Percentiles rank a stretch among this genome's conserved stretches.
These are phyloP conservation scores for Autographa gamma DNA, from an alignment of 2,888 invertebrate genomes.

Conservation along the genomic window DNA sequence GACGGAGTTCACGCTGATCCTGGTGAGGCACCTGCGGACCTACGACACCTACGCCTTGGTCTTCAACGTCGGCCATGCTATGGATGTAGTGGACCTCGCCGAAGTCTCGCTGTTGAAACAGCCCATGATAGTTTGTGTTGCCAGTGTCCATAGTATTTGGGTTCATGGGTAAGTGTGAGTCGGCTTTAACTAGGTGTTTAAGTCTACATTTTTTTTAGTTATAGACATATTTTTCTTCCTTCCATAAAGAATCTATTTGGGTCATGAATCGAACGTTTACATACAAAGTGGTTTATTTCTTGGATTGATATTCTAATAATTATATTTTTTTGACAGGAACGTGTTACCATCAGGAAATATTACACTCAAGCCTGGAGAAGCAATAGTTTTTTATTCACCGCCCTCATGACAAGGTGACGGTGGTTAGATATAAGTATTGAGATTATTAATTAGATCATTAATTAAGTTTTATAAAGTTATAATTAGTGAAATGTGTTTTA, in stretches of 20 bases:
- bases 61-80: constrained; percentile 85
- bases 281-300: too few species aligned
- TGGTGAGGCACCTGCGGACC: constrained; percentile 70
- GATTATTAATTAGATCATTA: not conserved
- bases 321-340: constrained; percentile 60
- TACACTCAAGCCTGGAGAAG: constrained; percentile 69
- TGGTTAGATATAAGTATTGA: not conserved
- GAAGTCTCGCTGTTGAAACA: constrained; percentile 59
- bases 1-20: constrained; percentile 65
- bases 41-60: constrained; percentile 78
- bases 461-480: not conserved
- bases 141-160: constrained; percentile 74
- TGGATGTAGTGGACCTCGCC: constrained; percentile 78
- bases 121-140: constrained; percentile 68
- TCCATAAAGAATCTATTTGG: too few species aligned
- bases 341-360: constrained; percentile 55
- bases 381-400: constrained; percentile 64
- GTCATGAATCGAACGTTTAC: too few species aligned
- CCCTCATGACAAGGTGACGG: constrained; percentile 40
- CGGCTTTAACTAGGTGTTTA: not conserved
- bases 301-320: not conserved
- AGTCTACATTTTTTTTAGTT: too few species aligned
- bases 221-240: too few species aligned
- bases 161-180: constrained; percentile 66
- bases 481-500: not conserved